Evolutionary conservation across 2,113 vertebrate species (phyloP), one percentile per base, ranked within the genome.

Genomic region (Vicugna pacos): DNA sequence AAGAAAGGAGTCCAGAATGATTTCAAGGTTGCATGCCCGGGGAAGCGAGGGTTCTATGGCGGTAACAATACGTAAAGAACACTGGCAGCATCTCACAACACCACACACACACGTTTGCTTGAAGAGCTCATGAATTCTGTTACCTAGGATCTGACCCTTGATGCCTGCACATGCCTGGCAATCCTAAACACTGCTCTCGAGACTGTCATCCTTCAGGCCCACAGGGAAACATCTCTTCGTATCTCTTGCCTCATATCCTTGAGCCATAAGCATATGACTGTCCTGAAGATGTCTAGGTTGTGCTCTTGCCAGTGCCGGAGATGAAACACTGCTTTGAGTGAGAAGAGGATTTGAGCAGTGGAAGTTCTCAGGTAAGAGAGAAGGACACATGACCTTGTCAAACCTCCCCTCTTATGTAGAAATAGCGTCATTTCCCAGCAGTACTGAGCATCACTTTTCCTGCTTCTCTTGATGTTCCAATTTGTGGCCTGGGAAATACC

Each of bases 161-260:
- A 28, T 35, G 32, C 75, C 62, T 35, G 32, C 86, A 67, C 24
- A 5, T 52, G 38, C 67, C 85, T 60, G 69, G 64, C 56, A 79
- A 91, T 38, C 15, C 42, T 62, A 91, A 91, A 73, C 38, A 88
- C 60, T 5, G 8, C 67, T 73, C 28, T 67, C 62, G 77, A 93
- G 65, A 35, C 73, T 52, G 48, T 60, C 38, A 89, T 54, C 56
- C 62, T 54, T 58, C 65, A 77, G 24, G 28, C 60, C n/a, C 46
- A 50, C n/a, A 48, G 56, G 72, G 38, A 93, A 82, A 86, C 12
- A 64, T 14, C 77, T 86, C 32, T 56, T 20, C 11, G 1, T 26
- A 30, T 65, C 77, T 91, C 60, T 86, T 89, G 48, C 67, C 73
- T 56, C 52, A 17, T 35, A 67, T 89, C 79, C 88, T 93, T 87